Base-by-base conservation (phyloP, 37 sponge, comb jelly and placozoan species). In the Sycon ciliatum region DNA sequence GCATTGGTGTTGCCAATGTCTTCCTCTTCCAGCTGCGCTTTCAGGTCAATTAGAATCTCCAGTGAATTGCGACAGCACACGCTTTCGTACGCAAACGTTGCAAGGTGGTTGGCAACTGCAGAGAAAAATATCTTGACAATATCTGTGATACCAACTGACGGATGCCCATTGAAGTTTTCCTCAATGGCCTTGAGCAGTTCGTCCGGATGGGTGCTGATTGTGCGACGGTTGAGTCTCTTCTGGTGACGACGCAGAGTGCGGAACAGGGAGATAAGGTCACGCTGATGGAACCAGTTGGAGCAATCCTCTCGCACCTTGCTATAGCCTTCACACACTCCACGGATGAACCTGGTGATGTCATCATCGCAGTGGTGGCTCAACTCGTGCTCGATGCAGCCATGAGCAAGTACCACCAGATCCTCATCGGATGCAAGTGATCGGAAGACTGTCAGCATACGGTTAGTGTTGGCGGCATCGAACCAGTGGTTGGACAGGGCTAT, bases 401-500 rank as follows among this genome's bases (percentile, higher is more conserved):
- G 22, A 28, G 63, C 63, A 11, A 60, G 16, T 23, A 9, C 24
- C 7, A 23, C 7, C 24, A 23, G 32, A 60, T 60, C 63, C 31
- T 60, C 63, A 9, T 60, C 63, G 63, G 63, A 22, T 11, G 26
- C 24, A 22, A 9, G 63, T 30, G 63, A 60, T 9, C 63, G 63
- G 16, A 23, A 60, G 31, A 60, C 63, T 7, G 63, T 60, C 9
- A 28, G 7, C 63, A 60, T 60, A 9, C 63, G 63, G 63, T 60
- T 60, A 23, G 63, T 24, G 16, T 60, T 60, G 32, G 63, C 63
- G 24, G 63, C 27, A 60, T 60, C 63, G 16, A 60, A 60, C 7
- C 22, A 24, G 31, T 18, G 63, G 16, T 60, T 60, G 22, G 63
- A 60, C 16, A 18, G 9, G 16, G 63, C 63, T 30, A 60, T 24